Percentiles rank a stretch among this genome's conserved stretches.
These are phyloP conservation scores for Chrysomallon squamiferum DNA, from an alignment of 1,140 invertebrate species.

Conservation along the genomic window DNA sequence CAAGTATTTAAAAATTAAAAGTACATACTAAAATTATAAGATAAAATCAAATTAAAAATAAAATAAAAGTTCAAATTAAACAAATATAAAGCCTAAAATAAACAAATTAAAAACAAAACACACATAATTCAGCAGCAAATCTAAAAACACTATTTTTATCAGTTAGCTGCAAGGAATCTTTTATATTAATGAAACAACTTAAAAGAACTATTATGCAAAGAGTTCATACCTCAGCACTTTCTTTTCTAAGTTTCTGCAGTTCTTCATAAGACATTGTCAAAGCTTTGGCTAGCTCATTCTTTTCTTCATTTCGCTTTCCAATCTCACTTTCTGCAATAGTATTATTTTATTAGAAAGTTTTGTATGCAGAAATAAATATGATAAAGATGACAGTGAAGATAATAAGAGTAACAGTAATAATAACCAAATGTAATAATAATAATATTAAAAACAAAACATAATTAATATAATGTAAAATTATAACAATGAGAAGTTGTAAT, in stretches of 20 bases:
- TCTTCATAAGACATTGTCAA: constrained; percentile 54
- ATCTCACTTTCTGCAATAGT: constrained; percentile 43
- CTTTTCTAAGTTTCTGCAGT: constrained; percentile 45
- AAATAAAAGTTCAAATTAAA: too few species aligned
- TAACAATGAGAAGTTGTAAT: neutral
- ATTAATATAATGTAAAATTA: neutral
- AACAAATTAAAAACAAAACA: too few species aligned
- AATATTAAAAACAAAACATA: neutral
- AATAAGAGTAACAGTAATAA: neutral
- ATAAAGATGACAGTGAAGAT: neutral
- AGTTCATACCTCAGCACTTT: constrained; percentile 36
- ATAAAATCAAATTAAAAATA: too few species aligned
- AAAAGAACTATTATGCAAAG: too few species aligned
- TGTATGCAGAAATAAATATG: neutral
- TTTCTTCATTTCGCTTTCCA: constrained; percentile 45
- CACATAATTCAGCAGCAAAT: too few species aligned
- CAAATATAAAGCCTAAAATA: too few species aligned
- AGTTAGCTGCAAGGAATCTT: too few species aligned
- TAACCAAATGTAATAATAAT: neutral
- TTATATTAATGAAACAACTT: too few species aligned
- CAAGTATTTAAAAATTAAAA: too few species aligned
- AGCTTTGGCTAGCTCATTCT: constrained; percentile 51
- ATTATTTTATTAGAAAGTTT: neutral
- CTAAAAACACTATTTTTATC: too few species aligned
- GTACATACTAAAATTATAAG: too few species aligned